Conservation (phyloP, 1,140 invertebrate genomes). For the Zaprionus nigranus region DNA sequence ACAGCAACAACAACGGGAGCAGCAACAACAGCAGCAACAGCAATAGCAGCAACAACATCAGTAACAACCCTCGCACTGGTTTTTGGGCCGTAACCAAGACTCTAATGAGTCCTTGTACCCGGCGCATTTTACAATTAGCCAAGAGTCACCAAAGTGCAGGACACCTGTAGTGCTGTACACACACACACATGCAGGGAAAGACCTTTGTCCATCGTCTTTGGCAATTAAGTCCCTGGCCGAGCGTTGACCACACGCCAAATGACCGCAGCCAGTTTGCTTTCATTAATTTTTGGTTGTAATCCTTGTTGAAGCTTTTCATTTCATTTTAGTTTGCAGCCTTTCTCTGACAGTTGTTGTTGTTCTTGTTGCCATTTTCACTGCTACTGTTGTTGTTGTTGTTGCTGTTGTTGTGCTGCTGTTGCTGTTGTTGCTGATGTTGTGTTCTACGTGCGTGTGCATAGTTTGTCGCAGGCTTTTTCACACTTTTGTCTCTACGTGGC, state of each 20-base stretch:
- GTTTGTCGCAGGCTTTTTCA: constrained; percentile 74
- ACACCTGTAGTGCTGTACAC: constrained; percentile 42
- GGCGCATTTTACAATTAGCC: constrained; percentile 57
- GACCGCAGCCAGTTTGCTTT: constrained; percentile 83
- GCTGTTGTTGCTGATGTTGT: neutral
- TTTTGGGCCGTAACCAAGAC: constrained; percentile 49
- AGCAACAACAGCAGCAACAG: constrained; percentile 4
- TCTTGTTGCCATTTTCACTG: neutral
- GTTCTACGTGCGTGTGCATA: constrained; percentile 67
- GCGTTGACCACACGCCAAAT: constrained; percentile 82
- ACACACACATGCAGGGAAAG: constrained; percentile 25
- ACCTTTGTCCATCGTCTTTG: constrained; percentile 63
- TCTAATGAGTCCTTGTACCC: constrained; percentile 44
- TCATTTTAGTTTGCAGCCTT: constrained; percentile 73
- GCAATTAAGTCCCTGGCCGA: constrained; percentile 80
- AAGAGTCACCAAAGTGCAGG: constrained; percentile 45
- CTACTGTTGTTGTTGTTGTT: neutral
- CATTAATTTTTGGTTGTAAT: constrained; percentile 84
- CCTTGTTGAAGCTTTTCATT: constrained; percentile 83
- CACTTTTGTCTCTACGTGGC: constrained; percentile 55
- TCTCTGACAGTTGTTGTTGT: constrained; percentile 47
- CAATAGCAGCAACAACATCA: neutral
- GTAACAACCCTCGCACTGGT: constrained; percentile 30
- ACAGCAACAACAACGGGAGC: neutral
- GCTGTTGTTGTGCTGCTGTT: neutral